Base-by-base conservation (phyloP, 37 sponge, comb jelly and placozoan species). In the Tethya wilhelma region DNA sequence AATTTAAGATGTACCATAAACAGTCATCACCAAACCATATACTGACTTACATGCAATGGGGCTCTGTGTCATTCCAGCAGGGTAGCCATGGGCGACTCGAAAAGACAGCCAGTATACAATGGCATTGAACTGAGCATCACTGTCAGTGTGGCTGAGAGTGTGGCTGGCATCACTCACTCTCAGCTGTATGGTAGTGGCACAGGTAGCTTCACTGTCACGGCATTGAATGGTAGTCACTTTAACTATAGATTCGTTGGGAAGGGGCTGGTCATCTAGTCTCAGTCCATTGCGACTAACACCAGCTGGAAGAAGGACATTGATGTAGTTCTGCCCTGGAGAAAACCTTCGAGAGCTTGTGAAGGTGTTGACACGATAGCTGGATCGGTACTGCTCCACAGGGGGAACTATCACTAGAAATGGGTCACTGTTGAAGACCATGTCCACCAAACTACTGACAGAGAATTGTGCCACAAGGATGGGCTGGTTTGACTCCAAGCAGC, bases 381-480 rank as follows among this genome's bases (percentile, higher is more conserved):
- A 57, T 17, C 83, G 67, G 33, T 87, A 87, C 60, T 87, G 88
- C 31, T 75, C 77, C 37, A 83, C 37, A 11, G 88, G 77, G 19
- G 88, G 88, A 37, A 87, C 37, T 14, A 75, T 42, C n/a, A 75
- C 56, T 84, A 87, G 81, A n/a, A 82, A 77, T 26, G 84, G 68
- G 68, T 75, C 77, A 67, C 65, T 59, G 20, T 23, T 9, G 19
- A 60, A 23, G 8, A 40, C 62, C 23, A 59, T 53, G 65, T 95
- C 92, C 17, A 84, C 58, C 38, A 46, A 60, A 34, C 40, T 75
- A 26, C 64, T 58, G 1, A 82, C 37, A 36, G 77, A 46, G 42
- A 77, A 77, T 69, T 79, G 80, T 1, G 74, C 79, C 34, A 86
- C 26, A 20, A 86, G 66, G 67, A 79, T 44, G 20, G 87, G 88